Evolutionary conservation across 2,113 vertebrate species (phyloP).

Genomic region (Crocuta crocuta): DNA sequence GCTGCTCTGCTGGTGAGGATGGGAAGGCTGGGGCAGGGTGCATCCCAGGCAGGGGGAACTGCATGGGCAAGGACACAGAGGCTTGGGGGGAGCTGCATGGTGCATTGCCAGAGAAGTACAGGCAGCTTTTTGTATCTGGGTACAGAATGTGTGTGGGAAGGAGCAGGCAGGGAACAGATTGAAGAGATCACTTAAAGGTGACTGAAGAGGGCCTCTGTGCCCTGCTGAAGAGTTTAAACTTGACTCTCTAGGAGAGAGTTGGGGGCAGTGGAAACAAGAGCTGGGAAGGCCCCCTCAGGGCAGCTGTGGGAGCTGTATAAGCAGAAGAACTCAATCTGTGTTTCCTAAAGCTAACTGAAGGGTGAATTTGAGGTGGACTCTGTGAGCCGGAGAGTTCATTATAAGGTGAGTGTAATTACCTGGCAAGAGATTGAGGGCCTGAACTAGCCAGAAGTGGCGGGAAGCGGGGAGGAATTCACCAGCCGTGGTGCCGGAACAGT

Average conservation of each 20-base stretch:
- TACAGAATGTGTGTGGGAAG: background rate
- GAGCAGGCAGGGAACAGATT: background rate
- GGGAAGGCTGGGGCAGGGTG: background rate
- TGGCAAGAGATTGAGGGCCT: slow-evolving; percentile 12
- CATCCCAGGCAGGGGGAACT: background rate
- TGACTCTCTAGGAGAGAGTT: background rate
- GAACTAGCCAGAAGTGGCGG: background rate
- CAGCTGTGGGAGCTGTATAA: background rate
- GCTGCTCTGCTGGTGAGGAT: background rate
- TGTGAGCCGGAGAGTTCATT: background rate
- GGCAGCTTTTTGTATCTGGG: background rate
- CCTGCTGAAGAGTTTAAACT: background rate
- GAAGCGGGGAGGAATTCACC: slow-evolving; percentile 23
- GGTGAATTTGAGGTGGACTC: background rate
- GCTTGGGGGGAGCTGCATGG: background rate
- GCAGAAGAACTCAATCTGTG: background rate
- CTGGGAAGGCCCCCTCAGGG: background rate
- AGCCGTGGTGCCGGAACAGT: background rate
- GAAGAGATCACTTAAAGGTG: background rate
- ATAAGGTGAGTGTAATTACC: background rate
- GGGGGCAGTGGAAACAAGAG: background rate
- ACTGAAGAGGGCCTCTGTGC: background rate
- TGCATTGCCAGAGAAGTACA: background rate
- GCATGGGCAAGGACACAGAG: background rate
- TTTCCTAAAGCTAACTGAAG: background rate